A percentile compares a stretch with the other conserved stretches of the same genome.
These are phyloP conservation scores for Psilanteris sp. DNA, from an alignment of 1,140 invertebrate species.

Conservation along the genomic window DNA sequence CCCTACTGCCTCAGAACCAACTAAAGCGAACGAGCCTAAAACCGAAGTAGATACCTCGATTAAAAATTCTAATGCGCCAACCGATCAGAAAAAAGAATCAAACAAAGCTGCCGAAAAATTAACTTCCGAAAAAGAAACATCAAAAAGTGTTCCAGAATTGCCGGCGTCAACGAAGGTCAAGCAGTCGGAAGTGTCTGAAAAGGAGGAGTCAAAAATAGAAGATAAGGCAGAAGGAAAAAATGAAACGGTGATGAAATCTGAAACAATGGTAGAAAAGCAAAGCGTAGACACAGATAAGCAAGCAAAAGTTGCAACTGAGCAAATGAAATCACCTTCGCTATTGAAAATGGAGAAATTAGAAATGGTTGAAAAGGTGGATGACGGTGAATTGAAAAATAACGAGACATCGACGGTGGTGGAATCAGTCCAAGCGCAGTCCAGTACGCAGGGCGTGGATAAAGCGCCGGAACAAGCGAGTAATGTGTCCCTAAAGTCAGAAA, in stretches of 20 bases:
- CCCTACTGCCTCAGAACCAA: neutral
- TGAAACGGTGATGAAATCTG: no score
- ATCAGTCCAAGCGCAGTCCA: conserved; percentile 28
- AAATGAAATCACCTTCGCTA: neutral
- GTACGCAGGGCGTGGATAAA: conserved; percentile 54
- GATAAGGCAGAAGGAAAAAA: conserved; percentile 5
- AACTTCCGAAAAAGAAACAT: neutral
- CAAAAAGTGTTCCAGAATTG: neutral
- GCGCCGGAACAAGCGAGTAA: conserved; percentile 68
- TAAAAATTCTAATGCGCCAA: neutral
- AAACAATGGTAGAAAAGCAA: no score
- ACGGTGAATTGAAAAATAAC: conserved; percentile 17
- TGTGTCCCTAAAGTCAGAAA: conserved; percentile 69
- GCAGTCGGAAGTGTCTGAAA: neutral
- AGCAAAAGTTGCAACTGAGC: no score
- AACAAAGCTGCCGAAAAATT: conserved; percentile 1
- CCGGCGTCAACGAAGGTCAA: neutral
- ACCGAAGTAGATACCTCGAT: neutral
- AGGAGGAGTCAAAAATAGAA: conserved; percentile 3
- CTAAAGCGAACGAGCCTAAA: conserved; percentile 19
- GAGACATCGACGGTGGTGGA: conserved; percentile 30
- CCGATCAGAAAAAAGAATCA: conserved; percentile 13
- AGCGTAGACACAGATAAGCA: conserved; percentile 10
- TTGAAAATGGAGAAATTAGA: conserved; percentile 36
- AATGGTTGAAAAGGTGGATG: conserved; percentile 11